Conservation (phyloP, 2,888 invertebrate species). For the Thera britannica region DNA sequence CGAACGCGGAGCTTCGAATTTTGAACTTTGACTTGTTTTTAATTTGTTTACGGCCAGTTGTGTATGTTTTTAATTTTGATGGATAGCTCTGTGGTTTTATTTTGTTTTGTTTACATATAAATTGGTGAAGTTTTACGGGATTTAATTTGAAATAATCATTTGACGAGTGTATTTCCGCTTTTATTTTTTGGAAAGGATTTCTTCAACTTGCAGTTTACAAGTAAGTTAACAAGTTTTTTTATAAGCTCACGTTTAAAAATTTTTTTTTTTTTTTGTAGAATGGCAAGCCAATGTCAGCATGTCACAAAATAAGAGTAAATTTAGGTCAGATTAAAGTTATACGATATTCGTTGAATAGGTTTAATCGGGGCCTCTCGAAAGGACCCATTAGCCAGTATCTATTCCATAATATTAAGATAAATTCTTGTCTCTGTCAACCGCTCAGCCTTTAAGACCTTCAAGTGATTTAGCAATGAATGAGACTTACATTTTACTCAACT, state of each 20-base stretch:
- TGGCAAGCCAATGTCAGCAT: too few relatives aligned
- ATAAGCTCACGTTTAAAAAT: not conserved
- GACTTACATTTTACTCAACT: slow-evolving; percentile 22
- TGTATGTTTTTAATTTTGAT: slow-evolving; percentile 18
- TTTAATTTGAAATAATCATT: not conserved
- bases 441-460: slow-evolving; percentile 18
- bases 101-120: not conserved
- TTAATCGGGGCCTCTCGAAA: slow-evolving; percentile 7
- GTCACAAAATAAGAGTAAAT: not conserved
- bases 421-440: slow-evolving; percentile 23
- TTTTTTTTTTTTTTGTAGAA: too few relatives aligned
- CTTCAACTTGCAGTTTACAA: not conserved
- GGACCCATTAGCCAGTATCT: slow-evolving; percentile 15
- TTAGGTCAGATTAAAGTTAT: not conserved
- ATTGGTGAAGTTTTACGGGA: slow-evolving; percentile 6
- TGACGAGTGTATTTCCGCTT: not conserved
- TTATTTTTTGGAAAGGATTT: slow-evolving; percentile 6
- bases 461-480: slow-evolving; percentile 18
- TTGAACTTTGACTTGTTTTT: slow-evolving; percentile 23
- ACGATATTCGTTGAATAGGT: not conserved
- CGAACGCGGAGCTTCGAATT: slow-evolving; percentile 24
- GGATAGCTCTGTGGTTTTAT: slow-evolving; percentile 14
- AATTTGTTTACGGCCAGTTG: slow-evolving; percentile 13
- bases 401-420: slow-evolving; percentile 30
- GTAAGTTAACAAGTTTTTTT: slow-evolving; percentile 11